phyloP scores from a whole-genome alignment of 2,888 invertebrate species.

The Flexamia atlantica region DNA sequence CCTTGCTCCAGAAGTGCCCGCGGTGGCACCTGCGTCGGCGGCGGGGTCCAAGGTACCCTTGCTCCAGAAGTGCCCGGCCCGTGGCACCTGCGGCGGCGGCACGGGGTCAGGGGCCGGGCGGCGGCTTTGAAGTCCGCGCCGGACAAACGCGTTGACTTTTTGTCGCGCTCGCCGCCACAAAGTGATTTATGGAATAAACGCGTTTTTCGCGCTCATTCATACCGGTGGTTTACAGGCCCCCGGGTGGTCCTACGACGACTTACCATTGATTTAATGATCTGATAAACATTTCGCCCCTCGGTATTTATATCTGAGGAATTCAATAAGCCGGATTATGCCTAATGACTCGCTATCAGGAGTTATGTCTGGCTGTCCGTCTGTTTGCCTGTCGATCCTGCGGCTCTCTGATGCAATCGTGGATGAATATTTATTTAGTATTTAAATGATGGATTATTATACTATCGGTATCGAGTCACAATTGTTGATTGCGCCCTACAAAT shows the following conservation, averaged over 20 bases:
- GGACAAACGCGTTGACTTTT: constrained; percentile 39
- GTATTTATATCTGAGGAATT: constrained; percentile 58
- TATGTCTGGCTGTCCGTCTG: constrained; percentile 29
- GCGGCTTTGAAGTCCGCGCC: constrained; percentile 33
- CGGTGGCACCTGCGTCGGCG: too few relatives aligned
- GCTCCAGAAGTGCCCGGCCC: neutral
- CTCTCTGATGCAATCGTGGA: neutral
- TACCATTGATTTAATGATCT: constrained; percentile 47
- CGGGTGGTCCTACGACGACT: constrained; percentile 33
- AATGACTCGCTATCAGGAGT: constrained; percentile 50
- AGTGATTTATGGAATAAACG: constrained; percentile 35
- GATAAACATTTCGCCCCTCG: constrained; percentile 55
- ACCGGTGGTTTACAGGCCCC: constrained; percentile 44
- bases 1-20: too few relatives aligned
- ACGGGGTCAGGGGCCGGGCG: constrained; percentile 1
- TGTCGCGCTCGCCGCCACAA: constrained; percentile 27
- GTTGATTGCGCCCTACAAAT: too few relatives aligned
- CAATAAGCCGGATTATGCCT: constrained; percentile 56
- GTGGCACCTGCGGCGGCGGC: neutral
- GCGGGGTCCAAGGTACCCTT: neutral
- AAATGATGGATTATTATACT: neutral
- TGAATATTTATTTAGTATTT: too few relatives aligned
- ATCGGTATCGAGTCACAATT: too few relatives aligned
- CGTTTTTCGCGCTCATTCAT: constrained; percentile 47
- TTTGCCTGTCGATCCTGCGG: neutral